These are phyloP conservation scores for Polypterus senegalus DNA, from an alignment of 2,113 vertebrate genomes.

Conservation along the genomic window DNA sequence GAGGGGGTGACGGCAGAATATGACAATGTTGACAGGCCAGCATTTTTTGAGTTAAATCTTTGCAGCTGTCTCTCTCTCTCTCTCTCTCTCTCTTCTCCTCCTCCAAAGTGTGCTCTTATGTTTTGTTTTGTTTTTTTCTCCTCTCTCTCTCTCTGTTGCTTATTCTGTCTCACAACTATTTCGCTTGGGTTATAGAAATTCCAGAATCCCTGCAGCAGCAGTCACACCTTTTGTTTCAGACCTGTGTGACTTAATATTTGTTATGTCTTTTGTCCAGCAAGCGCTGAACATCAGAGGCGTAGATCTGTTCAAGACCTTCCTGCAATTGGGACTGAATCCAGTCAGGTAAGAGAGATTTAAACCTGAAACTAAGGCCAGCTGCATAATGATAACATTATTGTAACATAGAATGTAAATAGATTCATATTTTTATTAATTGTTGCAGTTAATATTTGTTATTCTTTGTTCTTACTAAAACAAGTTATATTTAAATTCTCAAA, in stretches of 20 bases:
- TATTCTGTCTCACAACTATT: not conserved
- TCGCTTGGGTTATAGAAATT: slow-evolving; percentile 34
- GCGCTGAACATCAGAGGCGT: slow-evolving; percentile 81
- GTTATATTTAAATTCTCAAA: too few species aligned
- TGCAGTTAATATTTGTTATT: too few species aligned
- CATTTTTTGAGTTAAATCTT: slow-evolving; percentile 52
- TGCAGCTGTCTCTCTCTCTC: slow-evolving; percentile 46
- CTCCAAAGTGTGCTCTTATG: not conserved
- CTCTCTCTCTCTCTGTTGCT: slow-evolving; percentile 32
- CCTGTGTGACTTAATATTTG: slow-evolving; percentile 37
- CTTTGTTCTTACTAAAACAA: too few species aligned
- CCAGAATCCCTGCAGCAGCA: slow-evolving; percentile 39
- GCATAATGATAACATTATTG: too few species aligned
- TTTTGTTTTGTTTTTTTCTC: slow-evolving; percentile 20
- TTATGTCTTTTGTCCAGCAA: slow-evolving; percentile 48
- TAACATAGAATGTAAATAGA: too few species aligned
- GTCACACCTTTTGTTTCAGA: slow-evolving; percentile 25
- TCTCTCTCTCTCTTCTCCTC: not conserved
- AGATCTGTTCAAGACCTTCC: slow-evolving; percentile 92
- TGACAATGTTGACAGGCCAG: slow-evolving; percentile 39
- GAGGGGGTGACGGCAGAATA: slow-evolving; percentile 1
- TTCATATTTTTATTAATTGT: too few species aligned
- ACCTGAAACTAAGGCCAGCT: too few species aligned
- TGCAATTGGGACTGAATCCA: slow-evolving; percentile 72
- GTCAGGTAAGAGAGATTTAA: slow-evolving; percentile 62